Evolutionary conservation across 2,888 invertebrate species (phyloP), one percentile per base, ranked within the genome.

Genomic region (Torymus aiolomorphi): DNA sequence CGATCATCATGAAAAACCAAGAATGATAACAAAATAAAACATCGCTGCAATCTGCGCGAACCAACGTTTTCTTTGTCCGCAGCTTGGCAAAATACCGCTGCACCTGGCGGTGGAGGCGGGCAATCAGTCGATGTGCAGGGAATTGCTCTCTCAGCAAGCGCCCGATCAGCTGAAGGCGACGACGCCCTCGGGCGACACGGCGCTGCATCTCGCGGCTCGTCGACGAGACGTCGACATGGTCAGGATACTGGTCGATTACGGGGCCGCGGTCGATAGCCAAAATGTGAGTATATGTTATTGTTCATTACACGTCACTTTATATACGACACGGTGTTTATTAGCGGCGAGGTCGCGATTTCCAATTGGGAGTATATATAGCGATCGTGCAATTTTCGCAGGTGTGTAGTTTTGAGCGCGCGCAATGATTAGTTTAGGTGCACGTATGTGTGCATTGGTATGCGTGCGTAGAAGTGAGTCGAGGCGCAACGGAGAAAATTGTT

Each of bases 81-180:
- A 98, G 97, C 95, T 95, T 91, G 98, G 97, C 84, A 97, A 96
- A 92, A 95, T 98, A 88, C 97, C 99, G 85, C 92, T 99, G 88
- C 94, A 98, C 89, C 92, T 97, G 90, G 97, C 98, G 76, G 96
- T 97, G 86, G 97, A 98, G 91, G 96, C 96, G 49, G 98, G 98
- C 75, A 98, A 98, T 92, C 96, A 97, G 91, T 96, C 97, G 84
- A 97, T 98, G 94, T 97, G 97, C 89, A 94, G 97, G 84, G 98
- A 98, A 91, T 93, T 99, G 75, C 93, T 99, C 84, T 94, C 95
- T 87, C 94, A 96, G 86, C 95, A 96, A 91, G 95, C 96, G 72
- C 94, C 96, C 71, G 96, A 97, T 87, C 98, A 98, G 92, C 93
- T 98, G 31, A 91, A 94, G 92, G 95, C 96, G 72, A 94, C 95